Evolutionary conservation across 2,888 invertebrate species (phyloP), one percentile per base, ranked within the genome.

Genomic region (Allygus modestus): DNA sequence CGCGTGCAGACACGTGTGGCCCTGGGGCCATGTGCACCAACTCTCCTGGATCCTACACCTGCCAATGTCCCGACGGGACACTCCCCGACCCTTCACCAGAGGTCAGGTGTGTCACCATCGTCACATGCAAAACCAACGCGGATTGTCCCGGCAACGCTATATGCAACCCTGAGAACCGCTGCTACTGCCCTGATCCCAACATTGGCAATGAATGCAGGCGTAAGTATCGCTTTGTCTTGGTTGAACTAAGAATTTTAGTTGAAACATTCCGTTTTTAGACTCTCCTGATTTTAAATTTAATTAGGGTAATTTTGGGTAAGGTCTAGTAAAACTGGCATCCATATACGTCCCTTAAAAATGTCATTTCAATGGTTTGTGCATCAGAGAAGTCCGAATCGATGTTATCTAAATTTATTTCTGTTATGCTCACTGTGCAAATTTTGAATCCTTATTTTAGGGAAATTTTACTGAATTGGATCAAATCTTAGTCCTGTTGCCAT

Each of bases 111-210:
- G 94, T 95, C 73, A 96, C 96, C 89, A 94, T 97, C 87, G 94
- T 97, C 15, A 95, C 94, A 37, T 98, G 98, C 89, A 92, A 93
- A 86, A 90, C 90, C 0, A 94, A 96, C 89, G 92, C 93, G 81
- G 96, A 97, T 87, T 98, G 98, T 90, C 97, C 97, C 33, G 97
- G 97, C 88, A 97, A 98, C 91, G 95, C 97, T 5, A 92, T 97
- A 87, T 98, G 98, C 89, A 96, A 97, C 89, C 89, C 92, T 9
- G 93, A 94, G 86, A 94, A 94, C 85, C 93, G 96, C 88, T 98
- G 98, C 89, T 90, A 97, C 51, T 98, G 98, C 88, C 97, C 97
- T 1, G 97, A 97, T 89, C 98, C 98, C 0, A 97, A 97, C 89
- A 92, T 97, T 88, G 98, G 97, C 88, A 96, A 97, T 88, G 97